A percentile compares a stretch with the other conserved stretches of the same genome.
These are phyloP conservation scores for Pasiphila rectangulata DNA, from an alignment of 2,888 invertebrate species.

Conservation along the genomic window DNA sequence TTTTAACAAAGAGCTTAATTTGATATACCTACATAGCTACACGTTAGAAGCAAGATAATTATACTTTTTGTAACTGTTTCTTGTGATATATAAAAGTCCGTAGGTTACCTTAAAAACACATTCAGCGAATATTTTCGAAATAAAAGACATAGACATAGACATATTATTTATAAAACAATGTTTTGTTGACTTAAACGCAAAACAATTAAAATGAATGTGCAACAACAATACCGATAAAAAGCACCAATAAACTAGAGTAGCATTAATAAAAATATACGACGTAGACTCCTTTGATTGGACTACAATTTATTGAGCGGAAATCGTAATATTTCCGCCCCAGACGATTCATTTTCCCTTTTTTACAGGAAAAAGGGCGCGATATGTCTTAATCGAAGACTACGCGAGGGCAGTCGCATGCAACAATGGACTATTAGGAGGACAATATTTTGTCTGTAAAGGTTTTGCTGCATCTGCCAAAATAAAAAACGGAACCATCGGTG, in stretches of 20 bases:
- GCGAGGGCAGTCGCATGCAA: slow-evolving; percentile 38
- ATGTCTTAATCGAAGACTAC: slow-evolving; percentile 71
- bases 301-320: slow-evolving; percentile 81
- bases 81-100: too few relatives aligned
- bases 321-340: slow-evolving; percentile 79
- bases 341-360: slow-evolving; percentile 79
- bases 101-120: too few relatives aligned
- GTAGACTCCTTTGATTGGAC: slow-evolving; percentile 78
- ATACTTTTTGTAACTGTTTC: too few relatives aligned
- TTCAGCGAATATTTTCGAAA: too few relatives aligned
- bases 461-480: background rate
- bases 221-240: slow-evolving; percentile 72
- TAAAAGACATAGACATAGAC: too few relatives aligned
- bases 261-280: slow-evolving; percentile 77
- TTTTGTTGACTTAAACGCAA: slow-evolving; percentile 6
- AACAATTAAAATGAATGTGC: slow-evolving; percentile 66
- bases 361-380: slow-evolving; percentile 78
- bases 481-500: background rate
- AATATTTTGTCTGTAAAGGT: slow-evolving; percentile 1
- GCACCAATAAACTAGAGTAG: slow-evolving; percentile 75
- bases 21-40: too few relatives aligned
- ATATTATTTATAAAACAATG: too few relatives aligned
- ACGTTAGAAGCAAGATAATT: too few relatives aligned
- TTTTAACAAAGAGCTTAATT: too few relatives aligned
- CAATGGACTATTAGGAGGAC: slow-evolving; percentile 4